A percentile compares a stretch with the other conserved stretches of the same genome.
Conservation (phyloP, 2,797 vertebrate species). For the Simalia tracyae region DNA sequence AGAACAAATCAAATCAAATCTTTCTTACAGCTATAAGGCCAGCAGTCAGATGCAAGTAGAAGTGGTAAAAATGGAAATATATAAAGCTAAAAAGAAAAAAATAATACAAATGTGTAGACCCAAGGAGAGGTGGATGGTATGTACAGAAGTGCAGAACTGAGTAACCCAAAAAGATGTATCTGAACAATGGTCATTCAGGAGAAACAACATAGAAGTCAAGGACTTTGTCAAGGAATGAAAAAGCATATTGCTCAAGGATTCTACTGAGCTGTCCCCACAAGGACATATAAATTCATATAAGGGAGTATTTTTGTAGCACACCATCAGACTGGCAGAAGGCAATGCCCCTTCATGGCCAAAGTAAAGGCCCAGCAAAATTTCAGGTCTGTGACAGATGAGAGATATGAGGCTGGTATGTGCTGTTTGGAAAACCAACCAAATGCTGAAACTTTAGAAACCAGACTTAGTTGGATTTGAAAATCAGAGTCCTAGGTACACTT, state of each 20-base stretch:
- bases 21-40: not conserved
- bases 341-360: not conserved
- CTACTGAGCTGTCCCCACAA: not conserved
- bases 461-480: not conserved
- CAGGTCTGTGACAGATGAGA: not conserved
- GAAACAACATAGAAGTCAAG: not conserved
- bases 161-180: not conserved
- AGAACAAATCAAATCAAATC: not conserved
- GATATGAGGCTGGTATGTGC: not conserved
- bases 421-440: not conserved
- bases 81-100: not conserved
- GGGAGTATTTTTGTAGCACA: not conserved
- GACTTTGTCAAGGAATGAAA: not conserved
- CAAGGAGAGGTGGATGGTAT: not conserved
- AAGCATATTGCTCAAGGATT: not conserved
- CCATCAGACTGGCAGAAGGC: not conserved
- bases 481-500: not conserved
- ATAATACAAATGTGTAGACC: not conserved
- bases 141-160: not conserved
- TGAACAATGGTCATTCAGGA: not conserved
- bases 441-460: not conserved
- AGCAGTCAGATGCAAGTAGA: not conserved
- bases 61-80: not conserved
- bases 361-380: not conserved
- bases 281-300: not conserved